Conservation (phyloP, 2,113 vertebrate species). For the Notothenia rossii region DNA sequence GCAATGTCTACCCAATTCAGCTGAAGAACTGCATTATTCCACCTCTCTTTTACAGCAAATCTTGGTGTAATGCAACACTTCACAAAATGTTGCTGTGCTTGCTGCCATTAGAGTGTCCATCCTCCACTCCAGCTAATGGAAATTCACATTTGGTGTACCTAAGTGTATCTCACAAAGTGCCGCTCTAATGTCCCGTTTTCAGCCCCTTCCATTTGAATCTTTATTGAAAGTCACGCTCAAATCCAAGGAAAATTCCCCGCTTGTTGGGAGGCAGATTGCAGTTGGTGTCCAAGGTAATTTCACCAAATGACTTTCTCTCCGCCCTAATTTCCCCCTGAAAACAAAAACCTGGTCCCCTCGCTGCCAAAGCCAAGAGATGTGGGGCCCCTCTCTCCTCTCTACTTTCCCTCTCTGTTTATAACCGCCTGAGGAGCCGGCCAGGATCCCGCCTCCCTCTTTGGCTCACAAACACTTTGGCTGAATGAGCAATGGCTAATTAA, state of each 20-base stretch:
- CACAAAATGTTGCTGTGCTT: conserved; percentile 24
- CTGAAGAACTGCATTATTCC: conserved; percentile 39
- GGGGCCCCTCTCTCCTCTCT: conserved; percentile 28
- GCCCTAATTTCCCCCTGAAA: conserved; percentile 43
- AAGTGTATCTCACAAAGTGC: conserved; percentile 54
- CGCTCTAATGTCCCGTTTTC: conserved; percentile 32
- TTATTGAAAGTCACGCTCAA: conserved; percentile 48
- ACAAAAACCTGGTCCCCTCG: conserved; percentile 21
- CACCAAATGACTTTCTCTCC: conserved; percentile 20
- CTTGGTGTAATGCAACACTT: conserved; percentile 25
- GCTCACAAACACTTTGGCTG: conserved; percentile 59
- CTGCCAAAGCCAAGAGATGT: conserved; percentile 16
- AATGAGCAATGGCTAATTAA: conserved; percentile 73
- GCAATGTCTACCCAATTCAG: conserved; percentile 33
- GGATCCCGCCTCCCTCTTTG: conserved; percentile 49
- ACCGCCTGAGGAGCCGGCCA: conserved; percentile 44
- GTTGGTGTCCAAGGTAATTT: conserved; percentile 60
- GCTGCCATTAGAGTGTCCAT: conserved; percentile 47
- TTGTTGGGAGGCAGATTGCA: conserved; percentile 38
- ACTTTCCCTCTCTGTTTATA: conserved; percentile 45
- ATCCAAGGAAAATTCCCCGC: conserved; percentile 40
- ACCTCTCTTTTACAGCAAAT: conserved; percentile 37
- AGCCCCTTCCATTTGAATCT: conserved; percentile 49
- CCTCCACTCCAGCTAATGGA: conserved; percentile 60
- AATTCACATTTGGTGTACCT: conserved; percentile 55